Base-by-base conservation (phyloP, 2,888 invertebrate genomes). In the Athalia circularis region DNA sequence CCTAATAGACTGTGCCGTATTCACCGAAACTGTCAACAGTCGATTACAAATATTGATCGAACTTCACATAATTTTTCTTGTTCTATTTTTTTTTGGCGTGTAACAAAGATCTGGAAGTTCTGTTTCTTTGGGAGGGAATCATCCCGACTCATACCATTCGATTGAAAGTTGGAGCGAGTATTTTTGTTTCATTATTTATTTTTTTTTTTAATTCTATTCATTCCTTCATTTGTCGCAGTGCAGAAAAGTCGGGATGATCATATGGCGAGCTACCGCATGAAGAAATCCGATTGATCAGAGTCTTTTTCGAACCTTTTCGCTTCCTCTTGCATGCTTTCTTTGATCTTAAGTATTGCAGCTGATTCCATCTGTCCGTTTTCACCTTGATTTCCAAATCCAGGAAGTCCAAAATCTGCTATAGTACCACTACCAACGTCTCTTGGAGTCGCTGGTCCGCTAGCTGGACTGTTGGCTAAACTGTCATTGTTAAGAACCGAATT, bases 311-410 rank as follows among this genome's bases (percentile, higher is more conserved):
- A 74, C n/a, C 74, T 9, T 62, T 74, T 74, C 6, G 61, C 74
- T 50, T 74, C 62, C 50, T 74, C 74, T 48, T 62, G 74, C 74
- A 74, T 74, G 62, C 74, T 74, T 43, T 74, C 74, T 54, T 74
- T 74, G 62, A 74, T 74, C 74, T 74, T 74, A 1, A 61, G 15
- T 62, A 74, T 74, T 15, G 74, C 62, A 0, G 74, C 74, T 50
- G 74, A 62, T 29, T 62, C 74, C 59, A 72, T 72, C 9, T 68
- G 68, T n/a, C 72, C 72, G 15, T 72, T 72, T 59, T 72, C 72
- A 45, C 59, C 72, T n/a, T 57, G 72, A 8, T 11, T 45, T 15
- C 72, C 72, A 48, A 72, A 72, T 4, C 57, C 65, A 6, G n/a
- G 48, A 13, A 72, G 47, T 45, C 72, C 59, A 59, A 72, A 72